A percentile compares a stretch with the other conserved stretches of the same genome.
phyloP scores from a whole-genome alignment of 2,888 invertebrate species.

The Tubulanus polymorphus region DNA sequence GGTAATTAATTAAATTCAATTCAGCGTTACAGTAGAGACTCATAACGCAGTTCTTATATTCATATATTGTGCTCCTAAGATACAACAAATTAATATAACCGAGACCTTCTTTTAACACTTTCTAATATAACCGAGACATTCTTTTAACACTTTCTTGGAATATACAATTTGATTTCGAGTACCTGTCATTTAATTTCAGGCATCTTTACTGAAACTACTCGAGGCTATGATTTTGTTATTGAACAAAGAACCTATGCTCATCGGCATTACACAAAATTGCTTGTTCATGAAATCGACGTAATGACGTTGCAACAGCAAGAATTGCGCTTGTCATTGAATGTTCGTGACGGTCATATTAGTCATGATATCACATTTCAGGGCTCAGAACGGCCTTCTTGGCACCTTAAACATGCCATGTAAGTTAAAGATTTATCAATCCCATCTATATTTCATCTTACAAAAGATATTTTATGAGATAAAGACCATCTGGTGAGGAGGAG shows the following conservation, averaged over 20 bases:
- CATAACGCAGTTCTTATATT: too few relatives aligned
- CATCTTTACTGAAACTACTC: slow-evolving; percentile 28
- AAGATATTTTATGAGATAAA: neutral
- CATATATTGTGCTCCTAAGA: too few relatives aligned
- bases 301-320: slow-evolving; percentile 11
- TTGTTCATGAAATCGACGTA: slow-evolving; percentile 39
- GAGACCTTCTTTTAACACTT: too few relatives aligned
- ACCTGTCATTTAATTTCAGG: slow-evolving; percentile 25
- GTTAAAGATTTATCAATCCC: neutral
- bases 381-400: slow-evolving; percentile 12
- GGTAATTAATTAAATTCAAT: too few relatives aligned
- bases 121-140: too few relatives aligned
- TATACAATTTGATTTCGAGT: too few relatives aligned
- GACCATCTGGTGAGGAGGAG: too few relatives aligned
- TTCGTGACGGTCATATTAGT: slow-evolving; percentile 27
- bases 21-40: too few relatives aligned
- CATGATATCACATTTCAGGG: slow-evolving; percentile 25
- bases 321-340: slow-evolving; percentile 20
- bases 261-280: slow-evolving; percentile 29
- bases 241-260: slow-evolving; percentile 44
- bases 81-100: too few relatives aligned
- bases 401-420: neutral
- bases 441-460: neutral
- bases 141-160: too few relatives aligned
- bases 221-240: slow-evolving; percentile 26